These are phyloP conservation scores for Arctopsyche grandis DNA, from an alignment of 1,140 invertebrate species.

Conservation along the genomic window DNA sequence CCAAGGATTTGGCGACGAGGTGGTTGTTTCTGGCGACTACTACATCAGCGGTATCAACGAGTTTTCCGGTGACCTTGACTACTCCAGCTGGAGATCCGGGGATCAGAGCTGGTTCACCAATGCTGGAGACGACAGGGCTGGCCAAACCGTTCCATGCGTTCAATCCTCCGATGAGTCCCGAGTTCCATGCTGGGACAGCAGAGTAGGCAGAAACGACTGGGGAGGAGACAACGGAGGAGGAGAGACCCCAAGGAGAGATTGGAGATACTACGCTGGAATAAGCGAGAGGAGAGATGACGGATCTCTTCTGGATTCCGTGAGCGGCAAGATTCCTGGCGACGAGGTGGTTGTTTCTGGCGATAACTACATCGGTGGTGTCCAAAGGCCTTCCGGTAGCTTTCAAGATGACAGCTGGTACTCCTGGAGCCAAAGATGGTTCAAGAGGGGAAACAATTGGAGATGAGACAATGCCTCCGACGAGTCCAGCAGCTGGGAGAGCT, in stretches of 20 bases:
- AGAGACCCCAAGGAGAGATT: constrained; percentile 53
- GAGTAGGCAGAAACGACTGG: constrained; percentile 26
- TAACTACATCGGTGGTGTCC: constrained; percentile 63
- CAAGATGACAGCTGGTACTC: constrained; percentile 55
- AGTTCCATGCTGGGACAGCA: constrained; percentile 45
- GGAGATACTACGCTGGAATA: constrained; percentile 52
- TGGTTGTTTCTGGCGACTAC: constrained; percentile 50
- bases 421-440: constrained; percentile 55
- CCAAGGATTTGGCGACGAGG: constrained; percentile 58
- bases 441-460: constrained; percentile 47
- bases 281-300: constrained; percentile 53
- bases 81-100: constrained; percentile 53
- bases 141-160: constrained; percentile 47
- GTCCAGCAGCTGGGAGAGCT: constrained; percentile 48
- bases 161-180: constrained; percentile 50
- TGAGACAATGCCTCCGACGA: constrained; percentile 56
- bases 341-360: constrained; percentile 62
- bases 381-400: constrained; percentile 57
- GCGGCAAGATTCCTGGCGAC: constrained; percentile 58
- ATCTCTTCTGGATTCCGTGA: constrained; percentile 57
- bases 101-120: constrained; percentile 57
- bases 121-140: constrained; percentile 56
- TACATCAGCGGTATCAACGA: constrained; percentile 56
- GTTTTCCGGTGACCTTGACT: constrained; percentile 53
- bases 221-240: constrained; percentile 44